phyloP scores from a whole-genome alignment of 2,888 invertebrate species.

The Scaptomyza flava region DNA sequence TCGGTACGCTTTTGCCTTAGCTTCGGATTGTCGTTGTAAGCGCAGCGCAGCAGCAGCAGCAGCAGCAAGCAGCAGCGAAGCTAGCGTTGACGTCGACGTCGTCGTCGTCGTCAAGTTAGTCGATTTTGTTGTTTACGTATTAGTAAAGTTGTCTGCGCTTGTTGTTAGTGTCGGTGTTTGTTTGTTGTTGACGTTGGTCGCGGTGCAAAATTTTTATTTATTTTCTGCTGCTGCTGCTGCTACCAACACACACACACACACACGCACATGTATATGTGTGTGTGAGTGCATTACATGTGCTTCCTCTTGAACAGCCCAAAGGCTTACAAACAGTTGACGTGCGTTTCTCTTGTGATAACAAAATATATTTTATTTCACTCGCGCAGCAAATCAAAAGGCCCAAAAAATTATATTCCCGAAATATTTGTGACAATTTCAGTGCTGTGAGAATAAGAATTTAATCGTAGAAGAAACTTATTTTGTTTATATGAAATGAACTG shows the following conservation, averaged over 20 bases:
- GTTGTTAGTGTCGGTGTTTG: slow-evolving; percentile 75
- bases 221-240: slow-evolving; percentile 47
- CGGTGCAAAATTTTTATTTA: slow-evolving; percentile 79
- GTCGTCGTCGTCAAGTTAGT: slow-evolving; percentile 49
- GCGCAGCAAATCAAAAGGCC: slow-evolving; percentile 21
- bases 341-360: slow-evolving; percentile 72
- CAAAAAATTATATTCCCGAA: not conserved
- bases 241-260: slow-evolving; percentile 34
- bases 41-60: slow-evolving; percentile 38
- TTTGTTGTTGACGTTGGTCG: slow-evolving; percentile 79
- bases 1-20: slow-evolving; percentile 74
- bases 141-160: slow-evolving; percentile 67
- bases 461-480: not conserved
- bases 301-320: slow-evolving; percentile 53
- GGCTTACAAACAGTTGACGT: slow-evolving; percentile 58
- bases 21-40: slow-evolving; percentile 73
- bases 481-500: slow-evolving; percentile 8
- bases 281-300: slow-evolving; percentile 53
- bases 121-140: slow-evolving; percentile 70
- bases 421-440: slow-evolving; percentile 44
- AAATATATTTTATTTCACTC: slow-evolving; percentile 38
- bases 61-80: slow-evolving; percentile 25
- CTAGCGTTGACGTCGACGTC: slow-evolving; percentile 32
- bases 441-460: slow-evolving; percentile 53
- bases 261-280: slow-evolving; percentile 11